A percentile compares a stretch with the other conserved stretches of the same genome.
Conservation (phyloP, 2,113 vertebrate species). For the Dromas ardeola region DNA sequence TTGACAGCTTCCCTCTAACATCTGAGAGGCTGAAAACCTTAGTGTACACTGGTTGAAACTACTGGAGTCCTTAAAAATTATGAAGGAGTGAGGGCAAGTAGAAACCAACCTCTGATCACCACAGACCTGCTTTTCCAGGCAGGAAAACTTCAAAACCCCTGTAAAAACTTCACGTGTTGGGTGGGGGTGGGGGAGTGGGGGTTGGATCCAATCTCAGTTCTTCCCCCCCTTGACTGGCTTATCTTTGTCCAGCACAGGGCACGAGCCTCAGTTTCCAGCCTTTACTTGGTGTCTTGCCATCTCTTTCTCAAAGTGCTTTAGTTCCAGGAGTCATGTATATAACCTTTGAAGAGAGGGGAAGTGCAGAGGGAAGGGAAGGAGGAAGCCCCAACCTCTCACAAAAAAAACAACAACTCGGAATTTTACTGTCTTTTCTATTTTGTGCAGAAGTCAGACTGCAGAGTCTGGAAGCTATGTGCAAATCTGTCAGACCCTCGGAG, state of each 20-base stretch:
- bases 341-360: background rate
- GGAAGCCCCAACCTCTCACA: background rate
- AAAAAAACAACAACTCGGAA: background rate
- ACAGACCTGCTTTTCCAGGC: background rate
- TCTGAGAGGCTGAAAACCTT: background rate
- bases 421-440: background rate
- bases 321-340: background rate
- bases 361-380: background rate
- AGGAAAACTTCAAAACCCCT: background rate
- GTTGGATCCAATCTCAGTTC: background rate
- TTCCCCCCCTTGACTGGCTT: background rate
- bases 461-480: background rate
- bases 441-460: background rate
- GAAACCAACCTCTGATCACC: background rate
- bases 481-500: background rate
- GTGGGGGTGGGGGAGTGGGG: too few species aligned
- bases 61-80: background rate
- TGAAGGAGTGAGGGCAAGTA: background rate
- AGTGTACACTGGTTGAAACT: background rate
- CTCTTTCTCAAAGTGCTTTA: background rate
- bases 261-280: background rate
- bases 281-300: background rate
- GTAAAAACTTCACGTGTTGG: fast-evolving
- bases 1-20: background rate
- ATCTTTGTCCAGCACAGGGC: background rate